A percentile compares a stretch with the other conserved stretches of the same genome.
Evolutionary conservation across 1,140 invertebrate genomes (phyloP).

Genomic region (Zophobas atratus): DNA sequence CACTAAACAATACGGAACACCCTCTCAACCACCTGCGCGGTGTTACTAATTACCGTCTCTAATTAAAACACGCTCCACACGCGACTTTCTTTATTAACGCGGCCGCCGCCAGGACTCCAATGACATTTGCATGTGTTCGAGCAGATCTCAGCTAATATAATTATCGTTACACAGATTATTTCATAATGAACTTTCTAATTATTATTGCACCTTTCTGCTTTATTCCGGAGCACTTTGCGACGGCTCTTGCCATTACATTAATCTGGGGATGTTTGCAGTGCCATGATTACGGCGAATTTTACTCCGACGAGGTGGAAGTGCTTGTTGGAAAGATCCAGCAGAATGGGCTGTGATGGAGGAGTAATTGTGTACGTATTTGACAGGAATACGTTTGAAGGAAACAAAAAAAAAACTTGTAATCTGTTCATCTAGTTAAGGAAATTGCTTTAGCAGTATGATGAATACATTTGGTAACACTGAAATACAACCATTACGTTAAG

Average conservation of each 20-base stretch:
- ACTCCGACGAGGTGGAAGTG: no score
- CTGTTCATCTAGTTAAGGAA: no score
- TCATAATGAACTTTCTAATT: constrained; percentile 53
- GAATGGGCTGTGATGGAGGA: no score
- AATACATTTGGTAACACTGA: no score
- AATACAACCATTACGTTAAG: no score
- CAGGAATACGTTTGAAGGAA: no score
- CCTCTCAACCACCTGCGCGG: constrained; percentile 49
- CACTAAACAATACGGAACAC: constrained; percentile 35
- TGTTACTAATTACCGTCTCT: constrained; percentile 54
- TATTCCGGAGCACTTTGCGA: background rate
- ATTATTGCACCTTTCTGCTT: constrained; percentile 22
- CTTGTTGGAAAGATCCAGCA: no score
- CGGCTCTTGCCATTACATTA: background rate
- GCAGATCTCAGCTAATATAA: constrained; percentile 48
- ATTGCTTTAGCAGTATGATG: no score
- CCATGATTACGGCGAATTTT: no score
- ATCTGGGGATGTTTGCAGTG: background rate
- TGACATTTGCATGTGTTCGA: constrained; percentile 52
- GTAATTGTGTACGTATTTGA: no score
- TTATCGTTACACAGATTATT: constrained; percentile 51
- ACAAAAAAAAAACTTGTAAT: no score
- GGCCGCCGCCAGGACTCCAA: constrained; percentile 6
- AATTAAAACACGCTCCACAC: constrained; percentile 53
- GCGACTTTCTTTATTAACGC: constrained; percentile 54